Conservation (phyloP, 2,888 invertebrate genomes). For the Thymelicus acteon region DNA sequence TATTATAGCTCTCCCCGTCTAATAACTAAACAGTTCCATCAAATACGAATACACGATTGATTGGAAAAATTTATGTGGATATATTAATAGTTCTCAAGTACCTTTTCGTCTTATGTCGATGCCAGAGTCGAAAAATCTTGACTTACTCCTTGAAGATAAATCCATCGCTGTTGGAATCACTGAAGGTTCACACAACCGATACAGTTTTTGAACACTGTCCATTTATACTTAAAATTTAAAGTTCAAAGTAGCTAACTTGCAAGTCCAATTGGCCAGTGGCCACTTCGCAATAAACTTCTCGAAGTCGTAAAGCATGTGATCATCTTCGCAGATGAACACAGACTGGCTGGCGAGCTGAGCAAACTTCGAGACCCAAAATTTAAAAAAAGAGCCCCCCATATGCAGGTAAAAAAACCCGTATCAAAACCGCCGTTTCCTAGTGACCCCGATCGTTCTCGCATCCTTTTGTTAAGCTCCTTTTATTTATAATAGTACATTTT, state of each 20-base stretch:
- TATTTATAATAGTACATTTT: slow-evolving; percentile 84
- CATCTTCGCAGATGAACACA: slow-evolving; percentile 84
- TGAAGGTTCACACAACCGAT: slow-evolving; percentile 45
- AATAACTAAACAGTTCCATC: slow-evolving; percentile 54
- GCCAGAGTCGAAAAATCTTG: slow-evolving; percentile 84
- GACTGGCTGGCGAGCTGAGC: slow-evolving; percentile 81
- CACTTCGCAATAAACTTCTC: slow-evolving; percentile 57
- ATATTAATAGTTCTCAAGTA: slow-evolving; percentile 51
- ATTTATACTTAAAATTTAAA: slow-evolving; percentile 36
- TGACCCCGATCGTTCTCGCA: slow-evolving; percentile 84
- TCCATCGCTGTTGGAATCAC: slow-evolving; percentile 67
- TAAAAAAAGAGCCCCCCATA: slow-evolving; percentile 77
- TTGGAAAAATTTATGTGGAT: slow-evolving; percentile 2
- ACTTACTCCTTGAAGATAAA: slow-evolving; percentile 81
- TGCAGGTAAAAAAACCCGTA: slow-evolving; percentile 83
- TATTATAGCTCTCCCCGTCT: slow-evolving; percentile 62
- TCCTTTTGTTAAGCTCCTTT: slow-evolving; percentile 80
- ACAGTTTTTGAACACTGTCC: slow-evolving; percentile 30
- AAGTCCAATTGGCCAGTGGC: slow-evolving; percentile 63
- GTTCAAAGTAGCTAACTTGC: slow-evolving; percentile 30
- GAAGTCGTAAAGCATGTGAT: slow-evolving; percentile 78
- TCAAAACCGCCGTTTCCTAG: slow-evolving; percentile 84
- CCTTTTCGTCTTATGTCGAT: slow-evolving; percentile 82
- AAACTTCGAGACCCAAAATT: slow-evolving; percentile 70
- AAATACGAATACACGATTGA: slow-evolving; percentile 22